Conservation (phyloP, 2,797 vertebrate genomes). For the Peromyscus eremicus region DNA sequence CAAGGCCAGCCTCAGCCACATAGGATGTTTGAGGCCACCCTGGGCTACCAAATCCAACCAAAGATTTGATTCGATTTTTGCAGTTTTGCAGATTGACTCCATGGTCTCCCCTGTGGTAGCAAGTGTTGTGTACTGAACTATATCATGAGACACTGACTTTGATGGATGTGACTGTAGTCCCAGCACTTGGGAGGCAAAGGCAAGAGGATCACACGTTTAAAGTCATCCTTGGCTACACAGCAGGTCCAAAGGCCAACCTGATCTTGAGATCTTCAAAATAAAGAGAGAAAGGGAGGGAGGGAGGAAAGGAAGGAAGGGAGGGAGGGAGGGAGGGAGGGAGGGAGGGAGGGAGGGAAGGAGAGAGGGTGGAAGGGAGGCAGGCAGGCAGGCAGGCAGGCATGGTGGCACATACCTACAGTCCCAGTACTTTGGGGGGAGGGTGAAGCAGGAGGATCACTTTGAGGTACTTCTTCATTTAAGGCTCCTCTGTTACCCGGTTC, state of each 20-base stretch:
- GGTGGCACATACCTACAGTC: neutral
- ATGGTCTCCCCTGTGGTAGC: neutral
- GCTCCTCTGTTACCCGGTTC: conserved; percentile 26
- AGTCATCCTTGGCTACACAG: neutral
- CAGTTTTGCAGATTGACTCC: neutral
- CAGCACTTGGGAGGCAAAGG: neutral
- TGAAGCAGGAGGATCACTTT: neutral
- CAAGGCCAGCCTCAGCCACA: neutral
- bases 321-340: neutral
- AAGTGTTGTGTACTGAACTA: neutral
- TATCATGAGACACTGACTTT: neutral
- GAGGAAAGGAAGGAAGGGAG: neutral
- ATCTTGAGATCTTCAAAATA: neutral
- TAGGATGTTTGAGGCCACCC: neutral
- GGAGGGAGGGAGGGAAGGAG: too few relatives aligned
- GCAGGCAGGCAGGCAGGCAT: too few relatives aligned
- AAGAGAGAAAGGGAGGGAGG: neutral
- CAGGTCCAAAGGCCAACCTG: neutral
- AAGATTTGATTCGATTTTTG: neutral
- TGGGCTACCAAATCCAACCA: neutral
- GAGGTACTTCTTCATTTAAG: neutral
- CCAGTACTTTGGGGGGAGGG: neutral
- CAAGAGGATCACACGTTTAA: neutral
- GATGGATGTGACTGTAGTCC: neutral
- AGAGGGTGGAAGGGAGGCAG: too few relatives aligned